phyloP scores from a whole-genome alignment of 2,888 invertebrate genomes.

The Nomada flava region DNA sequence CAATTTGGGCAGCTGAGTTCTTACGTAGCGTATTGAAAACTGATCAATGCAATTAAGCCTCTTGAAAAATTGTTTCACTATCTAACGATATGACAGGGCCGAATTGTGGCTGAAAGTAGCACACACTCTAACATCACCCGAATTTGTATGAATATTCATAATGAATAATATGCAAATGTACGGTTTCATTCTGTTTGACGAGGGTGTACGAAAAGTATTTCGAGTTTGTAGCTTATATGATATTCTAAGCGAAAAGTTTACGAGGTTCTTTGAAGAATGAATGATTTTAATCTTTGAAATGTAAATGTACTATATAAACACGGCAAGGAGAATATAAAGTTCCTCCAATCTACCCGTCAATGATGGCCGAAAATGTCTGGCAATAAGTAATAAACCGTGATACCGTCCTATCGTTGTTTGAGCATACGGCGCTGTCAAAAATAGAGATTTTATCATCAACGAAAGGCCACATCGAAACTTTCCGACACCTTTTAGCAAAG shows the following conservation, averaged over 20 bases:
- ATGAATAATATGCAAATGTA: not conserved
- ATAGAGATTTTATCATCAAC: slow-evolving; percentile 33
- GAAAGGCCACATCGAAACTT: slow-evolving; percentile 33
- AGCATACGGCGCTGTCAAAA: not conserved
- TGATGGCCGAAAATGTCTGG: not conserved
- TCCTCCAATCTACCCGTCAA: not conserved
- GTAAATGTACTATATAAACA: not conserved
- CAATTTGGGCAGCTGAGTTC: no score
- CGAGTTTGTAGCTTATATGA: not conserved
- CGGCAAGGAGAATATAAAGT: not conserved
- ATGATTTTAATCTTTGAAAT: not conserved
- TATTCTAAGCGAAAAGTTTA: not conserved
- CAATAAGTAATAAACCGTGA: not conserved
- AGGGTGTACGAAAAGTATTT: not conserved
- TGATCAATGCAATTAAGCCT: no score
- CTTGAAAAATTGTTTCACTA: no score
- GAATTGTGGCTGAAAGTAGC: not conserved
- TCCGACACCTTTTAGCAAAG: slow-evolving; percentile 40
- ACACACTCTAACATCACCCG: not conserved
- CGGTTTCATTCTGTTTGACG: not conserved
- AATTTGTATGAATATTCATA: not conserved
- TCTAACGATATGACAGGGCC: no score
- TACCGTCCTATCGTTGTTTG: not conserved
- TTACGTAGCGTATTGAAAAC: no score
- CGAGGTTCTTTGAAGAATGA: not conserved